phyloP scores from a whole-genome alignment of 2,113 vertebrate species.

The Chrysemys picta region DNA sequence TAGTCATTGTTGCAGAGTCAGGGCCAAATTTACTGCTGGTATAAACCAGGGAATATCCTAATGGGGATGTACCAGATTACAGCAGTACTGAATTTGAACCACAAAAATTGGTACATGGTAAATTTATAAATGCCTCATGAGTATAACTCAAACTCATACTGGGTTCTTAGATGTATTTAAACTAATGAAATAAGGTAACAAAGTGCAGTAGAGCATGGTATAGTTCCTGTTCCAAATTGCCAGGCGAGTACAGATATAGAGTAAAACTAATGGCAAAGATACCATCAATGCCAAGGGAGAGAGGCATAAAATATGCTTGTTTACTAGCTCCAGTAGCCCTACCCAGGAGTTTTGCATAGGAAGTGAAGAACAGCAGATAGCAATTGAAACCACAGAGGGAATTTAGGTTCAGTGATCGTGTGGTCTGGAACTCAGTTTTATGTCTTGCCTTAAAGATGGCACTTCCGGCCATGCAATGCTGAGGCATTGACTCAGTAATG shows the following conservation, averaged over 20 bases:
- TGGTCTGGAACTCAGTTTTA: background rate
- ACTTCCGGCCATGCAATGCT: background rate
- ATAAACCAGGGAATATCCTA: background rate
- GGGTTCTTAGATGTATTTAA: background rate
- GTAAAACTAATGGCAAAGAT: background rate
- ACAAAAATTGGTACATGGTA: background rate
- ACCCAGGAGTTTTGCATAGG: background rate
- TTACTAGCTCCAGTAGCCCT: background rate
- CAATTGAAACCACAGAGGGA: background rate
- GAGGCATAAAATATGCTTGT: background rate
- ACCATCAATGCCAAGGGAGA: background rate
- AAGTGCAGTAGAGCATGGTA: background rate
- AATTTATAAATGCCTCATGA: background rate
- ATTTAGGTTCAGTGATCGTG: background rate
- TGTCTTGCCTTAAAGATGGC: background rate
- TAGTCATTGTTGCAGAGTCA: background rate
- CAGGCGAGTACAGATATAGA: background rate
- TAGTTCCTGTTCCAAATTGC: background rate
- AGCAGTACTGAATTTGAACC: background rate
- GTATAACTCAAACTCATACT: background rate
- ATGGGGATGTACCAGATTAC: background rate
- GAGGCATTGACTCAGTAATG: background rate
- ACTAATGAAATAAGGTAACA: background rate
- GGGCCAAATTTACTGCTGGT: background rate
- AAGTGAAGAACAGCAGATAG: accelerated